Conservation (phyloP, 2,797 vertebrate genomes). For the Syngnathus rostellatus region DNA sequence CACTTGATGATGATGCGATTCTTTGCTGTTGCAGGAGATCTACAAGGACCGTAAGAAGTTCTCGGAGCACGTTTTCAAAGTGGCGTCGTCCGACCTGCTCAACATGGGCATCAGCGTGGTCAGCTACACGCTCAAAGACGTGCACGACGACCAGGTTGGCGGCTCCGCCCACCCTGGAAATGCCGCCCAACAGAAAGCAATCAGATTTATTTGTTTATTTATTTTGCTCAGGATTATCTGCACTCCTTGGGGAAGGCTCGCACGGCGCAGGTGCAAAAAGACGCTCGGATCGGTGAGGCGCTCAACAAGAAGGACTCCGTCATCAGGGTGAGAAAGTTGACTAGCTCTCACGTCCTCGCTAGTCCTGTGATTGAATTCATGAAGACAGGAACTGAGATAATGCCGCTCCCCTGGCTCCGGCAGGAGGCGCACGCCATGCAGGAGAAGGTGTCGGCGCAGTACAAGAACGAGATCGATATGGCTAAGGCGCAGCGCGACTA, state of each 20-base stretch:
- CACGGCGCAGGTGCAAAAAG: slow-evolving; percentile 88
- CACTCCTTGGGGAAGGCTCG: slow-evolving; percentile 86
- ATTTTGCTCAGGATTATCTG: slow-evolving; percentile 74
- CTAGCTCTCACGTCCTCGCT: no score
- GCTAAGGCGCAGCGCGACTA: slow-evolving; percentile 88
- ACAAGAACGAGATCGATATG: slow-evolving; percentile 88
- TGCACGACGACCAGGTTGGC: slow-evolving; percentile 87
- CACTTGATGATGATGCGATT: no score
- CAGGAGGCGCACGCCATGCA: slow-evolving; percentile 89
- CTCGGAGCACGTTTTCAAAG: slow-evolving; percentile 92
- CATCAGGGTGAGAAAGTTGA: slow-evolving; percentile 69
- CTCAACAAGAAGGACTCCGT: slow-evolving; percentile 88
- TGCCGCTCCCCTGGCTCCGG: no score
- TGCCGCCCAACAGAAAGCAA: no score
- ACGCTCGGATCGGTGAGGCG: slow-evolving; percentile 88
- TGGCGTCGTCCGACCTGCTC: slow-evolving; percentile 91
- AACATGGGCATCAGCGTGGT: slow-evolving; percentile 97
- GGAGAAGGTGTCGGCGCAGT: slow-evolving; percentile 87
- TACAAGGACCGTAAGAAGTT: slow-evolving; percentile 97
- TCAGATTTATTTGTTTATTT: no score
- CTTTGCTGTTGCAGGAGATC: slow-evolving; percentile 73
- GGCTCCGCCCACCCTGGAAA: no score
- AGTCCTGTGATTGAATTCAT: no score
- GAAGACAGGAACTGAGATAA: no score
- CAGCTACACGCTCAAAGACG: slow-evolving; percentile 94